Conservation (phyloP, 53 echinoderm and acorn worm genomes). For the Luidia sarsii region DNA sequence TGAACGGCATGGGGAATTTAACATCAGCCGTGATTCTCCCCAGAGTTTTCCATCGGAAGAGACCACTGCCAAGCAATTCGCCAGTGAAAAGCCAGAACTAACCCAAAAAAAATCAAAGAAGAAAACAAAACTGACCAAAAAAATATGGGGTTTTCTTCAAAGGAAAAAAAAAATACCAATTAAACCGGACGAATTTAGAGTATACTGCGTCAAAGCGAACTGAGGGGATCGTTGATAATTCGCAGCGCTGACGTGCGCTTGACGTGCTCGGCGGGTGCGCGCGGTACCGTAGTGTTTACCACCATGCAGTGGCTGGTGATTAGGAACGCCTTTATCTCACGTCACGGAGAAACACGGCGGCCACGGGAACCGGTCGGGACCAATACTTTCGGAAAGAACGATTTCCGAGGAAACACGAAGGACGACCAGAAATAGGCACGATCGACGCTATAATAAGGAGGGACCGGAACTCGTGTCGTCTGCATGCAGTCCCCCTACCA, state of each 20-base stretch:
- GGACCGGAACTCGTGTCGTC: too few species aligned
- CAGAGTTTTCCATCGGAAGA: too few species aligned
- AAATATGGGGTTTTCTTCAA: neutral
- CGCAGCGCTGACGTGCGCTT: conserved; percentile 49
- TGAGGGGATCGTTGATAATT: conserved; percentile 38
- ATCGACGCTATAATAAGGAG: too few species aligned
- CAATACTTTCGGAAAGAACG: too few species aligned
- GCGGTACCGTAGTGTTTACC: conserved; percentile 53
- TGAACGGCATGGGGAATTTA: too few species aligned
- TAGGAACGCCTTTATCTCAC: conserved; percentile 16
- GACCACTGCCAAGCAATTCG: too few species aligned
- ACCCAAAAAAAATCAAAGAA: neutral
- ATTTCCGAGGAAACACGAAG: too few species aligned
- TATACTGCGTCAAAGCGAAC: conserved; percentile 37
- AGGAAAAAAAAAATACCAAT: conserved; percentile 33
- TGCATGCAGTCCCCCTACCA: too few species aligned
- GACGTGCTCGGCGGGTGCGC: conserved; percentile 15
- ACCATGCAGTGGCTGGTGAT: conserved; percentile 21
- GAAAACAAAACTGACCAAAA: neutral
- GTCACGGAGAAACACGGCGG: conserved; percentile 6
- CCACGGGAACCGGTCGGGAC: too few species aligned
- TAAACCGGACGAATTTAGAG: conserved; percentile 58
- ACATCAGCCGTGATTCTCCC: too few species aligned
- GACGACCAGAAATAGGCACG: too few species aligned
- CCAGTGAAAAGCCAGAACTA: neutral